Percentiles rank a stretch among this genome's conserved stretches.
Evolutionary conservation across 1,140 invertebrate genomes (phyloP).

Genomic region (Trypoxylus dichotomus): DNA sequence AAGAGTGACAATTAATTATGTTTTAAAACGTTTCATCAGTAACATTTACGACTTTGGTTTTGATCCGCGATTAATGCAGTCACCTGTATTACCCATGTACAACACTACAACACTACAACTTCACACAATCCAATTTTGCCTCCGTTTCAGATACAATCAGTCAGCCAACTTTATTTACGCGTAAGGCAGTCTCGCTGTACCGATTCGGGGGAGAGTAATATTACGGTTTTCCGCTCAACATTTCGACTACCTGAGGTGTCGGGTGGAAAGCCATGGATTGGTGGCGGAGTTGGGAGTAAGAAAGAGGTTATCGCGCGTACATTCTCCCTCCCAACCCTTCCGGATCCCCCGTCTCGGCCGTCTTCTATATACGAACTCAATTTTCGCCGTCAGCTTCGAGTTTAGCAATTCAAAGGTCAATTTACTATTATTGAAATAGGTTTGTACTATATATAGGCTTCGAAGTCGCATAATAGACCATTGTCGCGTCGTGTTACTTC

Average conservation of each 20-base stretch:
- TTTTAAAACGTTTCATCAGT: too few species aligned
- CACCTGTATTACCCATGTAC: too few species aligned
- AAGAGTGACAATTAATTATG: too few species aligned
- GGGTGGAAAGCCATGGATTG: too few species aligned
- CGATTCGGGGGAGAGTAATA: background rate
- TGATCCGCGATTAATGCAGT: too few species aligned
- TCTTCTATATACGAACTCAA: background rate
- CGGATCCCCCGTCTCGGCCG: background rate
- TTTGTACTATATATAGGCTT: background rate
- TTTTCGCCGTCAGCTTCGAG: background rate
- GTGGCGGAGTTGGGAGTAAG: too few species aligned
- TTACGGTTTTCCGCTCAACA: background rate
- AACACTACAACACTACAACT: too few species aligned
- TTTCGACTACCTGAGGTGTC: background rate
- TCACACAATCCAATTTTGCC: too few species aligned
- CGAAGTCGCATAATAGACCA: constrained; percentile 23
- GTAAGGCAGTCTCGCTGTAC: background rate
- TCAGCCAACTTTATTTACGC: background rate
- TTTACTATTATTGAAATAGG: constrained; percentile 21
- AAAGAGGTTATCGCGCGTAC: too few species aligned
- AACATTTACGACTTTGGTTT: too few species aligned
- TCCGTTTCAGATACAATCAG: too few species aligned
- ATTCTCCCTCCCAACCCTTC: too few species aligned
- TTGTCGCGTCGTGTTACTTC: constrained; percentile 10
- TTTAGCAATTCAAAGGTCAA: constrained; percentile 18